Conservation (phyloP, 2,113 vertebrate genomes). For the Pardalotus punctatus region DNA sequence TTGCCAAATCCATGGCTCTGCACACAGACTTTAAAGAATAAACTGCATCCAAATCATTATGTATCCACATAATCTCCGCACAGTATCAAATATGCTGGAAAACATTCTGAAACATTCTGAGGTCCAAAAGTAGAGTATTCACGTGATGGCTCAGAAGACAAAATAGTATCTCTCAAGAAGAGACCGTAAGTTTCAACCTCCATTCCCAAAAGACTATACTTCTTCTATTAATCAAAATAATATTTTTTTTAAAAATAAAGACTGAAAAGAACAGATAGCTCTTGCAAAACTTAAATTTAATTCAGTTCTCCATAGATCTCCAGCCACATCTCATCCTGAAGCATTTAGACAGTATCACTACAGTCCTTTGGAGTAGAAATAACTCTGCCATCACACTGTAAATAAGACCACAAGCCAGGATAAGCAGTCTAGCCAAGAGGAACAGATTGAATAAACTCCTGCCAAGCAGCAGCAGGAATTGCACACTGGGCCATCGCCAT, state of each 20-base stretch:
- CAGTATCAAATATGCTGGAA: neutral
- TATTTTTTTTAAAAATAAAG: neutral
- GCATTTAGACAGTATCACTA: neutral
- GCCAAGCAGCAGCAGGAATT: constrained; percentile 38
- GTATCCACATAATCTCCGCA: neutral
- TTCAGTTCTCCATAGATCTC: neutral
- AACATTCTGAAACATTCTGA: neutral
- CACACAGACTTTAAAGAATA: neutral
- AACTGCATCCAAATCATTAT: neutral
- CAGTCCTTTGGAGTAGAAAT: neutral
- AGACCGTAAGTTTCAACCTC: neutral
- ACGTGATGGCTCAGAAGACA: neutral
- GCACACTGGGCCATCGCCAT: neutral
- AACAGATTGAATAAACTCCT: constrained; percentile 40
- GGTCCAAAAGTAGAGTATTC: neutral
- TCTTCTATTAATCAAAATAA: neutral
- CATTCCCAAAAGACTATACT: neutral
- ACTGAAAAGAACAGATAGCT: neutral
- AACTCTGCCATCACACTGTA: constrained; percentile 5
- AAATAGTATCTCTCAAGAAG: neutral
- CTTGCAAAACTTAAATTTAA: neutral
- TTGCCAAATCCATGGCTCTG: neutral
- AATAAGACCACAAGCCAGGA: constrained; percentile 26
- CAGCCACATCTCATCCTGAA: neutral
- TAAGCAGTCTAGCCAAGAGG: constrained; percentile 22